Percentiles rank a stretch among this genome's conserved stretches.
These are phyloP conservation scores for Nesoenas mayeri DNA, from an alignment of 2,113 vertebrate genomes.

Conservation along the genomic window DNA sequence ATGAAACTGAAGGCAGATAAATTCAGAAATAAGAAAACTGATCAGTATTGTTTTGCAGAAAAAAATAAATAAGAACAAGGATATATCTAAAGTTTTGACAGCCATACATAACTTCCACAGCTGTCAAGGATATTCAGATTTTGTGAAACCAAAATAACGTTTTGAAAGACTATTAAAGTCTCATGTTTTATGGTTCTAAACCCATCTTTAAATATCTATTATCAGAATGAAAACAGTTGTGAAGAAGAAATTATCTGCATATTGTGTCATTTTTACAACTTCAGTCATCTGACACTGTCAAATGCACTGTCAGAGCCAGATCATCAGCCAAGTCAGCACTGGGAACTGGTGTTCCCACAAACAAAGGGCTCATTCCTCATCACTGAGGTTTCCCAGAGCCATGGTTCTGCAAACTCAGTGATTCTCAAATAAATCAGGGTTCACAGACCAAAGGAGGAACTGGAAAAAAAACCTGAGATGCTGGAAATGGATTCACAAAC, in stretches of 20 bases:
- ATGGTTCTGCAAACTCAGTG: background rate
- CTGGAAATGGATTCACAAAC: background rate
- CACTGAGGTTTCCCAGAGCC: background rate
- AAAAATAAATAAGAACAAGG: background rate
- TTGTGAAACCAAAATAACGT: background rate
- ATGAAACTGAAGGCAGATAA: background rate
- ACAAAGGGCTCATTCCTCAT: slow-evolving; percentile 22
- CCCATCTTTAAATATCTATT: slow-evolving; percentile 17
- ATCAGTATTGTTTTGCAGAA: background rate
- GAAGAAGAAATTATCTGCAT: slow-evolving; percentile 13
- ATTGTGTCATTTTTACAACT: slow-evolving; percentile 22
- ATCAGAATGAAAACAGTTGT: slow-evolving; percentile 16
- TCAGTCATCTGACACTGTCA: slow-evolving; percentile 24
- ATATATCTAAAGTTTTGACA: background rate
- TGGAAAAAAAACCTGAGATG: background rate
- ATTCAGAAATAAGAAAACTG: background rate
- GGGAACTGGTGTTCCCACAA: background rate
- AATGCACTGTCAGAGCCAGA: background rate
- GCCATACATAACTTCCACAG: background rate
- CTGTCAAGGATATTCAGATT: background rate
- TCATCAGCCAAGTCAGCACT: slow-evolving; percentile 1
- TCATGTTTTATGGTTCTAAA: slow-evolving; percentile 3
- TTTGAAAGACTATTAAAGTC: slow-evolving; percentile 8
- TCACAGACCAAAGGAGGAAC: background rate
- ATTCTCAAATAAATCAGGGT: background rate